Evolutionary conservation across 2,888 invertebrate species (phyloP).

Genomic region (Lamellibrachia columna): DNA sequence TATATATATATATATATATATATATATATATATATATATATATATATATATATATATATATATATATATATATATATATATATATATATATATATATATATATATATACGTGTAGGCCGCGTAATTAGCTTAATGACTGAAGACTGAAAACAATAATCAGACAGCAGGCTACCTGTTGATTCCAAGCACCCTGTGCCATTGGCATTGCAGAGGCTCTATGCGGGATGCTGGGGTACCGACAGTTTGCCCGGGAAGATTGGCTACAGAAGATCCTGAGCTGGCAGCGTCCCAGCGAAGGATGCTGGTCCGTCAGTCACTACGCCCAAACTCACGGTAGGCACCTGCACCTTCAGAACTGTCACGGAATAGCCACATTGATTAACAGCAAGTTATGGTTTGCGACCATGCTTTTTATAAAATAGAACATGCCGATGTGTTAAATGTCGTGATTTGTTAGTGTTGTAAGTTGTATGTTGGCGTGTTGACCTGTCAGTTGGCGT

Average conservation of each 20-base stretch:
- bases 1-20: not conserved
- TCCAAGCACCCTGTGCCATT: not conserved
- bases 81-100: not conserved
- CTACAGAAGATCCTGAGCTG: conserved; percentile 56
- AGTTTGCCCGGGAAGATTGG: conserved; percentile 59
- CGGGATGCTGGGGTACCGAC: conserved; percentile 59
- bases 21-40: not conserved
- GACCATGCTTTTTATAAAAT: not conserved
- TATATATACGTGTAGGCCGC: not conserved
- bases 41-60: not conserved
- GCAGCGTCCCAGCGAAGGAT: conserved; percentile 55
- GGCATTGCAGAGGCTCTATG: conserved; percentile 56
- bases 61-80: not conserved
- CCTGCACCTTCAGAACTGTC: not conserved
- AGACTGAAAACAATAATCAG: not conserved
- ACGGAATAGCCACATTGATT: not conserved
- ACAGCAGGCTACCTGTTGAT: not conserved
- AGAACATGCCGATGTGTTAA: not conserved
- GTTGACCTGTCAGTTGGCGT: no score
- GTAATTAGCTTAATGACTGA: not conserved
- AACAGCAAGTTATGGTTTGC: not conserved
- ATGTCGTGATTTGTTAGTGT: not conserved
- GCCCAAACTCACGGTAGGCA: not conserved
- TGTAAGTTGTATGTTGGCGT: not conserved
- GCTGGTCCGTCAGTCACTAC: conserved; percentile 45